Percentiles rank a stretch among this genome's conserved stretches.
These are phyloP conservation scores for Meghimatium bilineatum DNA, from an alignment of 2,888 invertebrate species.

Conservation along the genomic window DNA sequence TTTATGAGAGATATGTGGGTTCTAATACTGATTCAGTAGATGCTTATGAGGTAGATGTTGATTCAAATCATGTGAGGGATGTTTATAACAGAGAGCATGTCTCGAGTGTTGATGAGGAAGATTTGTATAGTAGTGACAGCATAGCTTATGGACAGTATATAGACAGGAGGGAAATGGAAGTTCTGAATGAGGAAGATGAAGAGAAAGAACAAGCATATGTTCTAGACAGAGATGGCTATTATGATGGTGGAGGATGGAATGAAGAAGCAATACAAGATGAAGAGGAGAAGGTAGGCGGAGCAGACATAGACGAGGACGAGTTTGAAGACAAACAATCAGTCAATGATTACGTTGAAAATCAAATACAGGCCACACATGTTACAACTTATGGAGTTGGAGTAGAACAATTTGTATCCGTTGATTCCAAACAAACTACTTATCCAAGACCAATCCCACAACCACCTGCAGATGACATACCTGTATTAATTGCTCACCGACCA, in stretches of 20 bases:
- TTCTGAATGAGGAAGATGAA: not conserved
- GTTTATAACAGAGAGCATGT: too few species aligned
- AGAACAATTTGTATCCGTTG: not conserved
- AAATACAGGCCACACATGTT: too few species aligned
- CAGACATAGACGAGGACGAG: not conserved
- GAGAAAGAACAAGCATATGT: not conserved
- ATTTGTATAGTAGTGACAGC: too few species aligned
- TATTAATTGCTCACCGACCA: not conserved
- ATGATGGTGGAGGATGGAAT: not conserved
- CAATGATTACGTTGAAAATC: not conserved
- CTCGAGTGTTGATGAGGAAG: too few species aligned
- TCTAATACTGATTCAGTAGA: too few species aligned
- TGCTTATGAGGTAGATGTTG: too few species aligned
- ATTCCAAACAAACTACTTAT: not conserved
- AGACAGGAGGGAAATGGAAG: not conserved
- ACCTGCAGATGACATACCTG: not conserved
- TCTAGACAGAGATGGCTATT: not conserved
- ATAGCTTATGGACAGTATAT: not conserved
- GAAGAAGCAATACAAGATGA: not conserved
- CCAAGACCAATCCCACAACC: not conserved
- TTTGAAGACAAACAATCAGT: not conserved
- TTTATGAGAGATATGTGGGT: too few species aligned
- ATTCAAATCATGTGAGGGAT: too few species aligned
- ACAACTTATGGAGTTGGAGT: not conserved
- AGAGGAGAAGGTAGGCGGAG: constrained; percentile 12